Conservation (phyloP, 2,797 vertebrate genomes). For the Moxostoma hubbsi region DNA sequence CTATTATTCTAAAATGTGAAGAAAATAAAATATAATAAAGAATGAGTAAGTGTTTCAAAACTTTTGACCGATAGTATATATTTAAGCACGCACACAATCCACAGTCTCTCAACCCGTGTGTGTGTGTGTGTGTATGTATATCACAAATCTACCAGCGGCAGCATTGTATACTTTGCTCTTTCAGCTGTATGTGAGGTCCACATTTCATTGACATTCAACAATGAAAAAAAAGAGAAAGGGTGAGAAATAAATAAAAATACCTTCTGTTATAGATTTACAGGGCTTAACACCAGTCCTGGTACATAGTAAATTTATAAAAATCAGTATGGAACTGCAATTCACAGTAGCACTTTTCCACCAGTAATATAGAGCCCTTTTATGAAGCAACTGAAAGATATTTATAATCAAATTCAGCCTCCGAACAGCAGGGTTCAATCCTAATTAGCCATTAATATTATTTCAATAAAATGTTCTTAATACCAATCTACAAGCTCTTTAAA, state of each 20-base stretch:
- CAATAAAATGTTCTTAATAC: neutral
- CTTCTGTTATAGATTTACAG: conserved; percentile 10
- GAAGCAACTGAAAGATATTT: neutral
- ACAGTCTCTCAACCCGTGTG: neutral
- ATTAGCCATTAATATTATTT: neutral
- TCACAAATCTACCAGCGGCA: conserved; percentile 3
- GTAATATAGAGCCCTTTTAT: conserved; percentile 4
- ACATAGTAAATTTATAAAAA: neutral
- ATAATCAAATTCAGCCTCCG: neutral
- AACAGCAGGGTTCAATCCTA: neutral
- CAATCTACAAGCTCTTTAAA: neutral
- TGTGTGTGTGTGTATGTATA: neutral
- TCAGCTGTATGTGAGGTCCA: conserved; percentile 18
- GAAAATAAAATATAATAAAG: too few species aligned
- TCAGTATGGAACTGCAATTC: conserved; percentile 2
- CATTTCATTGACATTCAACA: conserved; percentile 6
- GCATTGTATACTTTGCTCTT: conserved; percentile 3
- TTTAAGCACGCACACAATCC: neutral
- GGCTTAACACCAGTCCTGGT: conserved; percentile 15
- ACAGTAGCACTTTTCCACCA: neutral
- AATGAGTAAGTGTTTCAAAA: too few species aligned
- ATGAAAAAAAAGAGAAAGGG: neutral
- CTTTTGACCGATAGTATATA: neutral
- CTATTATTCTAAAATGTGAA: too few species aligned
- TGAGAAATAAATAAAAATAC: conserved; percentile 30